Conservation (phyloP, 1,140 invertebrate species). For the Heliconius congener region DNA sequence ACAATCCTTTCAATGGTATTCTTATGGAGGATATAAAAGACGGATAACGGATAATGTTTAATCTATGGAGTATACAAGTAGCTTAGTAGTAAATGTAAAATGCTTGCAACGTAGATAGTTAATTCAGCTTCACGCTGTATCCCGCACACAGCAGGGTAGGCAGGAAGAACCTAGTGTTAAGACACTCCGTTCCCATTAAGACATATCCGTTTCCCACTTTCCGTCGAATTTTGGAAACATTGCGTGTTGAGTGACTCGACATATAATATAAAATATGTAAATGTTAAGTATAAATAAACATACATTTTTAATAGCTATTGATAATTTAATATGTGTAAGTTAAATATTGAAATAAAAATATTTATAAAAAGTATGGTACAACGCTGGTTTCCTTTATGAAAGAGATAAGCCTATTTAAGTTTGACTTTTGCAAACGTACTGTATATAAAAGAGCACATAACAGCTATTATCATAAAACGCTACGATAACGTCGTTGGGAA, state of each 20-base stretch:
- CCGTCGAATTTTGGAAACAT: neutral
- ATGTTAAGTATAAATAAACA: neutral
- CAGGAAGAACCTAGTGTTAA: too few relatives aligned
- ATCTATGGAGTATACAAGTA: neutral
- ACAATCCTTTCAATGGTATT: slow-evolving; percentile 6
- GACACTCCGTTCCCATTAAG: too few relatives aligned
- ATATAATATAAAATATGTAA: too few relatives aligned
- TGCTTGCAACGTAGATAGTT: too few relatives aligned
- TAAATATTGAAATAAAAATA: neutral
- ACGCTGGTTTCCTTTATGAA: neutral
- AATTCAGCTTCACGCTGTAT: too few relatives aligned
- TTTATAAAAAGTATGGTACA: neutral
- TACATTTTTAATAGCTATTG: neutral
- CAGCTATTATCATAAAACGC: too few relatives aligned
- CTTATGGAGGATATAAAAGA: neutral
- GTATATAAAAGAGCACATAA: neutral
- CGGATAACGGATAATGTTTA: neutral
- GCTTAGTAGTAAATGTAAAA: neutral
- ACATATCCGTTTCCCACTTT: too few relatives aligned
- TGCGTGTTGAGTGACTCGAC: neutral
- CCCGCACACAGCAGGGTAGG: too few relatives aligned
- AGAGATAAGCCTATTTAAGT: neutral
- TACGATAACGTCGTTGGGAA: too few relatives aligned
- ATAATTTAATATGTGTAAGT: neutral
- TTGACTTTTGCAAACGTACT: neutral